Percentiles rank a stretch among this genome's conserved stretches.
Evolutionary conservation across 92 coral and sea anemone genomes (phyloP).

Genomic region (Porites rus): DNA sequence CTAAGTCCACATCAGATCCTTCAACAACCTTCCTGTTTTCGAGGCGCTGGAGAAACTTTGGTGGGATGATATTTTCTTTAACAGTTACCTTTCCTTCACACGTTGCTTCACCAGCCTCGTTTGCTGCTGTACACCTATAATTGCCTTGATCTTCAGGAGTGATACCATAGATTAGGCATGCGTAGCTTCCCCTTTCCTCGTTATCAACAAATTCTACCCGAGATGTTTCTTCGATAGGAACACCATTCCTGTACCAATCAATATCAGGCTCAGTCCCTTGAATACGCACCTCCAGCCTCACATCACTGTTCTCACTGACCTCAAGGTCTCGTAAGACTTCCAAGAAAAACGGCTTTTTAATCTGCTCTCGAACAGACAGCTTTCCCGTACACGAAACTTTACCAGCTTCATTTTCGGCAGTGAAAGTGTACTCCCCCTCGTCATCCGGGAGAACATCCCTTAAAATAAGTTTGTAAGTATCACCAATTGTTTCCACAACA

Average conservation of each 20-base stretch:
- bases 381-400: slow-evolving; percentile 73
- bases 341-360: slow-evolving; percentile 69
- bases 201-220: slow-evolving; percentile 72
- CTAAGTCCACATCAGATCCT: slow-evolving; percentile 79
- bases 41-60: slow-evolving; percentile 87
- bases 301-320: slow-evolving; percentile 65
- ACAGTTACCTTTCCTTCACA: slow-evolving; percentile 70
- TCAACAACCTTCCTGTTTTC: slow-evolving; percentile 82
- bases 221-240: slow-evolving; percentile 66
- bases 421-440: slow-evolving; percentile 82
- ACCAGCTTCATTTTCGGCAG: slow-evolving; percentile 83
- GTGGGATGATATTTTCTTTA: slow-evolving; percentile 59
- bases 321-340: slow-evolving; percentile 68
- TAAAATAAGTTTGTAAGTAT: slow-evolving; percentile 69
- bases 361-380: slow-evolving; percentile 66
- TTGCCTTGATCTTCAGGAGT: slow-evolving; percentile 79
- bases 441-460: slow-evolving; percentile 75
- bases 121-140: slow-evolving; percentile 83
- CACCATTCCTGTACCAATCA: slow-evolving; percentile 90
- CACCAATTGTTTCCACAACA: slow-evolving; percentile 72
- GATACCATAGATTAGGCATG: slow-evolving; percentile 68
- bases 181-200: slow-evolving; percentile 70
- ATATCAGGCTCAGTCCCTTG: slow-evolving; percentile 87
- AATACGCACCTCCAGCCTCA: slow-evolving; percentile 82
- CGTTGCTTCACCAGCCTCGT: slow-evolving; percentile 74